Evolutionary conservation across 2,888 invertebrate species (phyloP).

Genomic region (Sinodicranocentrus sp.): DNA sequence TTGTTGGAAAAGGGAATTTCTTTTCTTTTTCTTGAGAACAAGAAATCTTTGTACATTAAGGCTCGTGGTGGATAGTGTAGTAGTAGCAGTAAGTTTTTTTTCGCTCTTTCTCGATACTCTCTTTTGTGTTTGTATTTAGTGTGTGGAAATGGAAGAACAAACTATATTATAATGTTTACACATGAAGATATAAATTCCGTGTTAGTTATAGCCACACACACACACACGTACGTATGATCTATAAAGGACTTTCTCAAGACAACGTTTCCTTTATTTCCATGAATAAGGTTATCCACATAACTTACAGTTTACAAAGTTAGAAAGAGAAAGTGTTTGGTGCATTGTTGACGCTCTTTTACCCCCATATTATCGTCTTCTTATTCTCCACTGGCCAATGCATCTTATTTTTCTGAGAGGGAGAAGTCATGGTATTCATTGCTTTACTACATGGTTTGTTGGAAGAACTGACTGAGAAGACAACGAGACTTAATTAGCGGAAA

Average conservation of each 20-base stretch:
- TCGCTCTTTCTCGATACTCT: no score
- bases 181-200: no score
- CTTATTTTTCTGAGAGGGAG: background rate
- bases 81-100: no score
- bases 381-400: background rate
- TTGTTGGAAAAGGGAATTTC: constrained; percentile 39
- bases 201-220: no score
- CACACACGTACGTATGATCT: no score
- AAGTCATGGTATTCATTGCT: background rate
- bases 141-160: no score
- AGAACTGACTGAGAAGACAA: constrained; percentile 42
- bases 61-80: background rate
- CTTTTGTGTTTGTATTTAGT: no score
- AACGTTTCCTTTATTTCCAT: no score
- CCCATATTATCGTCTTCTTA: constrained; percentile 7
- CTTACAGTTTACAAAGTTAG: background rate
- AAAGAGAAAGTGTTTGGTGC: constrained; percentile 21
- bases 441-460: constrained; percentile 15
- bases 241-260: no score
- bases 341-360: constrained; percentile 45
- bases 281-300: no score
- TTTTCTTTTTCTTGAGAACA: constrained; percentile 16
- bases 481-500: constrained; percentile 67
- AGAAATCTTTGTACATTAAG: constrained; percentile 12
- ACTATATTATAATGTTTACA: no score